Evolutionary conservation across 2,888 invertebrate species (phyloP).

Genomic region (Stenchaetothrips biformis): DNA sequence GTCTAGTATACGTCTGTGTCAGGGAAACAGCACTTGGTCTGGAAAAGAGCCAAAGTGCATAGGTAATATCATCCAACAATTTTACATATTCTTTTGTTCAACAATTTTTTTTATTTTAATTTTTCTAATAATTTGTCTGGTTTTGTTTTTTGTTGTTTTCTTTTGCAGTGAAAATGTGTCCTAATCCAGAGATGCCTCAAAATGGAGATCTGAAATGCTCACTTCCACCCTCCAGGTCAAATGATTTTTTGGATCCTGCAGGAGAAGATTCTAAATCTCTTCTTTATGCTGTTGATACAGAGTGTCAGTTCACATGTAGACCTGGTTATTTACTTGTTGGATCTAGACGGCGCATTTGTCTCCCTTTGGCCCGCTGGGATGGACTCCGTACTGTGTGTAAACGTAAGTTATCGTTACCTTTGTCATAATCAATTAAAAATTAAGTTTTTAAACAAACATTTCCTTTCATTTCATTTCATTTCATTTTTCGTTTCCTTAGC

Average conservation of each 20-base stretch:
- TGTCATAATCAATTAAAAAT: no score
- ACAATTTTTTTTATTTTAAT: constrained; percentile 30
- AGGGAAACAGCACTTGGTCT: constrained; percentile 61
- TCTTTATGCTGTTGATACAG: constrained; percentile 55
- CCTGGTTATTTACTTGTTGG: constrained; percentile 60
- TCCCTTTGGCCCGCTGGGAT: constrained; percentile 64
- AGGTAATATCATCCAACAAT: constrained; percentile 45
- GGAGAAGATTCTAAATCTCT: not conserved
- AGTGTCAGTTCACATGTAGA: constrained; percentile 60
- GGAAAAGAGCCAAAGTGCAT: constrained; percentile 59
- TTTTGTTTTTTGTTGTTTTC: constrained; percentile 30
- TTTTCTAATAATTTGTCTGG: constrained; percentile 11
- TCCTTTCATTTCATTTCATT: constrained; percentile 1
- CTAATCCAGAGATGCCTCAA: constrained; percentile 51
- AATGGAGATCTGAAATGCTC: constrained; percentile 53
- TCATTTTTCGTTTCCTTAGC: constrained; percentile 41
- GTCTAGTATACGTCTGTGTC: constrained; percentile 58
- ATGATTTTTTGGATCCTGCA: constrained; percentile 37
- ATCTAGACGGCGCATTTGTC: constrained; percentile 58
- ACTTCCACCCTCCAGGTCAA: constrained; percentile 39
- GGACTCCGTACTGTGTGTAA: constrained; percentile 61
- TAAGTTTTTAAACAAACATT: not conserved
- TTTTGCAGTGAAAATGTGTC: constrained; percentile 58
- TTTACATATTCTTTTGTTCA: constrained; percentile 11
- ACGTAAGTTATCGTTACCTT: constrained; percentile 47